Base-by-base conservation (phyloP, 1,140 invertebrate genomes). In the Amyelois transitella region DNA sequence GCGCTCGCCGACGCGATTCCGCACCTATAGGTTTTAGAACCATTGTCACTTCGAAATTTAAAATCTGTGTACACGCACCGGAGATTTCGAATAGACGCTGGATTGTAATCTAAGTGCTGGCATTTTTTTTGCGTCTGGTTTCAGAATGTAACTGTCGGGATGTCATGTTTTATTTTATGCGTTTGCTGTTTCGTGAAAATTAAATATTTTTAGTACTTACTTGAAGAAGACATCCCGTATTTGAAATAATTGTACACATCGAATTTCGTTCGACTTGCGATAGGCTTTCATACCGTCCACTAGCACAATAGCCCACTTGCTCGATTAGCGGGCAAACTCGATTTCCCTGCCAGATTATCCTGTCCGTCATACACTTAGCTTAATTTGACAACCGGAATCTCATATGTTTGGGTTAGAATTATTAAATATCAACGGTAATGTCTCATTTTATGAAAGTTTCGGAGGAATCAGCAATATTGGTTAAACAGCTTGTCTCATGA, bases 331-430 rank as follows among this genome's bases (percentile, higher is more conserved):
- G 54, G 68, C 60, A 67, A 81, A 79, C 70, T 76, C 67, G 68
- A 79, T 79, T 79, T 73, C 66, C 64, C 72, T 68, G 62, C 60
- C 66, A 75, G 64, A 81, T 81, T 72, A 81, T 74, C 53, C 62
- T 74, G 68, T 72, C 67, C 65, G 54, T 77, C 74, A 74, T 69
- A 72, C 60, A 72, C 55, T 69, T 65, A 67, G 50, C 55, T 58
- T 50, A 66, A 74, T 66, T 55, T 66, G 63, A 63, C 56, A 55
- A 58, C 53, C 32, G 45, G 60, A 64, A 62, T 58, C 66, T 56
- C 53, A 51, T 44, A 47, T 14, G 32, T 1, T 38, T 12, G 25
- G 6, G 2, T 8, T 5, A 12, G n/a, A 38, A 14, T 38, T 38
- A 38, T 38, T 38, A 14, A 38, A 38, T 38, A 38, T 38, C 32